Conservation (phyloP, 2,113 vertebrate genomes). For the Chloropsis hardwickii region DNA sequence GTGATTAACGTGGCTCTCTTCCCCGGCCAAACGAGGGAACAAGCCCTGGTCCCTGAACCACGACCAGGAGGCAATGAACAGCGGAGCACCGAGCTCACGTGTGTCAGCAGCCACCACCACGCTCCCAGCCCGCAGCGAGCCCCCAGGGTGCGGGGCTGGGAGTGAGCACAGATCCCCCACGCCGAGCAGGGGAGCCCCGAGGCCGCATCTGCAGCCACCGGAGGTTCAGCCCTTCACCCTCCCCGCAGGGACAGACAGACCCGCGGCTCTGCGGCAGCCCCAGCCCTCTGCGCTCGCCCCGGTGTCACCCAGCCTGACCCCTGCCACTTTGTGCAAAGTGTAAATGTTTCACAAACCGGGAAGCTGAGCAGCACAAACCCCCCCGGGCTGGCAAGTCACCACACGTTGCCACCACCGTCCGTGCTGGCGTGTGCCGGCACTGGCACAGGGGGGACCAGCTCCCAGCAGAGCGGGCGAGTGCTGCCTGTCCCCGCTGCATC, state of each 20-base stretch:
- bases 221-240: background rate
- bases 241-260: background rate
- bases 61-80: rapidly evolving
- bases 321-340: background rate
- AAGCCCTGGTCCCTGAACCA: background rate
- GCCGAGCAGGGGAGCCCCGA: background rate
- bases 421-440: background rate
- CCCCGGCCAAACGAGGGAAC: background rate
- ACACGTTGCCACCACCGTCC: background rate
- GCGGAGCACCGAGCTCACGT: background rate
- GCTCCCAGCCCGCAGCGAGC: background rate
- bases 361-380: background rate
- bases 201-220: background rate
- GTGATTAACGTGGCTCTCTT: background rate
- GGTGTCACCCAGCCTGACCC: background rate
- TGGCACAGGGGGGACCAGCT: background rate
- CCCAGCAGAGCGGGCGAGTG: background rate
- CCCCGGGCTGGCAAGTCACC: background rate
- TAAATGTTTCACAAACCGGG: background rate
- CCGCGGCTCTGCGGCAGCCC: background rate
- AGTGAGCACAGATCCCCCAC: rapidly evolving
- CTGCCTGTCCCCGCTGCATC: background rate
- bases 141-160: rapidly evolving
- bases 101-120: rapidly evolving
- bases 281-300: background rate